Evolutionary conservation across 2,888 invertebrate genomes (phyloP).

Genomic region (Trisateles emortualis): DNA sequence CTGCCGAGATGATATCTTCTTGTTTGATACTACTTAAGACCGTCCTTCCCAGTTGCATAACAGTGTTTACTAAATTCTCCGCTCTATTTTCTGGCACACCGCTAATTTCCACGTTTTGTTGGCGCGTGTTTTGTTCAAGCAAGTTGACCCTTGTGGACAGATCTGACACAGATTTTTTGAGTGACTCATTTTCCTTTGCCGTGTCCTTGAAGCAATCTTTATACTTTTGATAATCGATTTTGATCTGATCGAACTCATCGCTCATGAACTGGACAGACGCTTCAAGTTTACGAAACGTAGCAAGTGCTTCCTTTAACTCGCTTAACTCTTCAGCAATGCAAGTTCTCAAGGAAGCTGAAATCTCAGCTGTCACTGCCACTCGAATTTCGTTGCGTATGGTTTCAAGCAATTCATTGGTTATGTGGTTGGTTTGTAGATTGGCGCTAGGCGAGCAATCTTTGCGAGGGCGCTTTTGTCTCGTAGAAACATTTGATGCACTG

Average conservation of each 20-base stretch:
- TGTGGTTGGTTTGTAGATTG: background rate
- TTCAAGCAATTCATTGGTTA: background rate
- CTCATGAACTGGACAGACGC: slow-evolving; percentile 3
- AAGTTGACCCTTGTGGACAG: background rate
- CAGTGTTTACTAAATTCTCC: slow-evolving; percentile 5
- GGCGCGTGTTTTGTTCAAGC: slow-evolving; percentile 2
- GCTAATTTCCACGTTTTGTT: slow-evolving; percentile 6
- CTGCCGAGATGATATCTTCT: background rate
- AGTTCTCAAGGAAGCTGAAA: background rate
- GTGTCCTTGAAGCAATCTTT: background rate
- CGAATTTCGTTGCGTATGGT: slow-evolving; percentile 1
- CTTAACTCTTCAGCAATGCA: background rate
- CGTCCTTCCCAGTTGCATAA: background rate
- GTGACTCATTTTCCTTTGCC: background rate
- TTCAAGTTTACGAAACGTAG: background rate
- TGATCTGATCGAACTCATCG: slow-evolving; percentile 4
- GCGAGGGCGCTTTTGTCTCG: too few relatives aligned
- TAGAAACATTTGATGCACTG: too few relatives aligned
- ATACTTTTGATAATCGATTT: background rate
- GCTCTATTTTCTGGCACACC: slow-evolving; percentile 4
- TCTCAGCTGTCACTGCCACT: background rate
- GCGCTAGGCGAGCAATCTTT: too few relatives aligned
- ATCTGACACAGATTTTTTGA: slow-evolving; percentile 1
- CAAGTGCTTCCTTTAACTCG: background rate
- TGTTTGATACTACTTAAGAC: slow-evolving; percentile 6